phyloP scores from a whole-genome alignment of 2,888 invertebrate species.

The Trachelus stipa region DNA sequence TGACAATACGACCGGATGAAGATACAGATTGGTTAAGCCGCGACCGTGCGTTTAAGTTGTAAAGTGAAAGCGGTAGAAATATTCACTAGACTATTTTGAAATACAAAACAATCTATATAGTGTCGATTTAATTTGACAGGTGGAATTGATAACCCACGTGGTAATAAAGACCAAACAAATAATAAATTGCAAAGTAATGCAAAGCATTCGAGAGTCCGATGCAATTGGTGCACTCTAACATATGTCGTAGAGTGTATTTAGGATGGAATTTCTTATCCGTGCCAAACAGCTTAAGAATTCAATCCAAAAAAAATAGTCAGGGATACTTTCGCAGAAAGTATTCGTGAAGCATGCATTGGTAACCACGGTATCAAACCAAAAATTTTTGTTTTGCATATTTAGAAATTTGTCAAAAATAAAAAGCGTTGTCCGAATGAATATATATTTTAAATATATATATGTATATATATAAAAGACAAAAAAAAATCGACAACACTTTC shows the following conservation, averaged over 20 bases:
- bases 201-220: not conserved
- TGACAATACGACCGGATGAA: not conserved
- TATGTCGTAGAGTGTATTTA: not conserved
- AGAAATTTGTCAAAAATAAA: not conserved
- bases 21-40: no score
- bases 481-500: not conserved
- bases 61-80: no score
- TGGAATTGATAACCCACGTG: no score
- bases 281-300: conserved; percentile 8
- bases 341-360: not conserved
- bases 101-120: no score
- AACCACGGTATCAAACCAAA: not conserved
- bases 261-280: conserved; percentile 14
- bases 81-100: no score
- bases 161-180: not conserved
- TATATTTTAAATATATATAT: no score
- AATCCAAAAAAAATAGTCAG: conserved; percentile 18
- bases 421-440: not conserved
- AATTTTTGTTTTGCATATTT: not conserved
- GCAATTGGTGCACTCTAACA: not conserved
- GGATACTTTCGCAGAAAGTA: conserved; percentile 1
- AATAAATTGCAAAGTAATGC: not conserved
- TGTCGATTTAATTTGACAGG: no score
- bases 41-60: no score
- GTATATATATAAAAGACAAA: not conserved